Conservation (phyloP, 1,140 invertebrate species). For the Drosophila eugracilis region DNA sequence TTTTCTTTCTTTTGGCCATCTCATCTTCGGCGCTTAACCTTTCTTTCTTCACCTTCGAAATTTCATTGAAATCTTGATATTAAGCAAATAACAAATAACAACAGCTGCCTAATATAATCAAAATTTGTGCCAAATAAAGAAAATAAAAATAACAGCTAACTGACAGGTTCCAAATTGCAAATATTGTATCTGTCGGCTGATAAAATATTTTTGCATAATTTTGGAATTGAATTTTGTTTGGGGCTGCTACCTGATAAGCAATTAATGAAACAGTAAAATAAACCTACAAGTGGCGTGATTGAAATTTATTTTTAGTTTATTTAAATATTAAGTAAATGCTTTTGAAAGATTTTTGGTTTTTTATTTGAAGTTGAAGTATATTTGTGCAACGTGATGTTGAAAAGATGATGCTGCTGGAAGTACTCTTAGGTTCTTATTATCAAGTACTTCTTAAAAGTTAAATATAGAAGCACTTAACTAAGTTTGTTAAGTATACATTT, state of each 20-base stretch:
- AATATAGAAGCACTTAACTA: neutral
- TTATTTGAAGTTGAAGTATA: constrained; percentile 1
- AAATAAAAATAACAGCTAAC: constrained; percentile 24
- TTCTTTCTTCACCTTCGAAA: neutral
- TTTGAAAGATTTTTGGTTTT: too few relatives aligned
- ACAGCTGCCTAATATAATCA: constrained; percentile 22
- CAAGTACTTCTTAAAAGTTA: neutral
- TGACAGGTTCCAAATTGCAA: constrained; percentile 39
- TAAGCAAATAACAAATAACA: neutral
- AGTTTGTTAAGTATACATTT: neutral
- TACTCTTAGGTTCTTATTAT: too few relatives aligned
- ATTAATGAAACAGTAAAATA: constrained; percentile 14
- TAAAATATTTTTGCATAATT: constrained; percentile 46
- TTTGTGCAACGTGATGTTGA: neutral
- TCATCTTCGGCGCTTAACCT: neutral
- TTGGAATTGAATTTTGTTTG: neutral
- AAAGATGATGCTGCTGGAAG: neutral
- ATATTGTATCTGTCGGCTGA: constrained; percentile 31
- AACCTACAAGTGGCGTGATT: constrained; percentile 27
- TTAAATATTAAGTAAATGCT: too few relatives aligned
- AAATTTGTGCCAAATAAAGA: neutral
- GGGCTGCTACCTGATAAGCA: constrained; percentile 24
- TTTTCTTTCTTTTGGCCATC: too few relatives aligned
- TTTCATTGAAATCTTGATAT: constrained; percentile 4
- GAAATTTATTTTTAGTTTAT: constrained; percentile 30